These are phyloP conservation scores for Lemur catta DNA, from an alignment of 2,797 vertebrate species.

Conservation along the genomic window DNA sequence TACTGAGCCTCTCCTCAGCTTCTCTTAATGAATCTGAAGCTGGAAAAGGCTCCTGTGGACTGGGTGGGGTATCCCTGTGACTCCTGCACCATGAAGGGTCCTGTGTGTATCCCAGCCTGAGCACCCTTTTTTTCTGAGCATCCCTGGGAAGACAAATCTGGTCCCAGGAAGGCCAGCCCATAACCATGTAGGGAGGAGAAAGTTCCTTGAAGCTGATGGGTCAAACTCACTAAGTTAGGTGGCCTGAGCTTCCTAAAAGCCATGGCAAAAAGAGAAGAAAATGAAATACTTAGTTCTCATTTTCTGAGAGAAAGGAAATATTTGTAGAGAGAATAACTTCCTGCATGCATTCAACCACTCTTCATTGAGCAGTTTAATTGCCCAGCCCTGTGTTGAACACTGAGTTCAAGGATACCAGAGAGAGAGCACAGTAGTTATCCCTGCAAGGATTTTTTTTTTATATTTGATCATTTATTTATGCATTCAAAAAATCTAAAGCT, in stretches of 20 bases:
- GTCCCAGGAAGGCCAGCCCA: not conserved
- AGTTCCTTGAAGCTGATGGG: not conserved
- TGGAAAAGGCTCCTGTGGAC: not conserved
- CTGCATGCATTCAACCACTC: not conserved
- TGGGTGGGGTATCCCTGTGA: not conserved
- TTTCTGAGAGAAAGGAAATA: conserved; percentile 23
- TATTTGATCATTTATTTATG: not conserved
- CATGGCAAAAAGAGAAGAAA: not conserved
- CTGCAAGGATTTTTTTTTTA: not conserved
- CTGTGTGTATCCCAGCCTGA: not conserved
- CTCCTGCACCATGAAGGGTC: not conserved
- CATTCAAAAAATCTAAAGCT: not conserved
- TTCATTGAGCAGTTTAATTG: not conserved
- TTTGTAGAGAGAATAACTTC: not conserved
- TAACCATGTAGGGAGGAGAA: not conserved
- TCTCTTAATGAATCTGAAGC: not conserved
- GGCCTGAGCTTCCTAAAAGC: not conserved
- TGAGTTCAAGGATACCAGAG: not conserved
- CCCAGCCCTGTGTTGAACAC: not conserved
- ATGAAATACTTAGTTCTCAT: not conserved
- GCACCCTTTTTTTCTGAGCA: not conserved
- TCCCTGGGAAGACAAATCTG: not conserved
- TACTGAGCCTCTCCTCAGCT: not conserved
- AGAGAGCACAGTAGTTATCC: not conserved
- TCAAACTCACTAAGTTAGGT: not conserved